A percentile compares a stretch with the other conserved stretches of the same genome.
Conservation (phyloP, 2,797 vertebrate genomes). For the Lagorchestes hirsutus region DNA sequence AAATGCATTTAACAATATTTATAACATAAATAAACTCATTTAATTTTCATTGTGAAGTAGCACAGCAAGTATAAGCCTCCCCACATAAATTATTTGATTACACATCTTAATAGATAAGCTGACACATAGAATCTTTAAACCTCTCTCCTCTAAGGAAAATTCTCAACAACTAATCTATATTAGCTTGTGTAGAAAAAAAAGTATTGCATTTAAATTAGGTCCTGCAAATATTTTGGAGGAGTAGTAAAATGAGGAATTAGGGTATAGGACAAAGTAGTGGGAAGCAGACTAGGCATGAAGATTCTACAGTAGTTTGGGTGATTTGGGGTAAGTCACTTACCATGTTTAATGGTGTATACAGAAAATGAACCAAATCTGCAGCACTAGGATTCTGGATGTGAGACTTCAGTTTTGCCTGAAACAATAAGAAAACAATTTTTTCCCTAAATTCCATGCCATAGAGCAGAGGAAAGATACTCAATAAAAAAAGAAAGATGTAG, state of each 20-base stretch:
- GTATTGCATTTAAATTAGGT: background rate
- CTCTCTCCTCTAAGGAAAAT: background rate
- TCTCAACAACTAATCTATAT: background rate
- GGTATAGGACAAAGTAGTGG: background rate
- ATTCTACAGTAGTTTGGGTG: background rate
- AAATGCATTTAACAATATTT: background rate
- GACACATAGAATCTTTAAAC: background rate
- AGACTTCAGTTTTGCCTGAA: conserved; percentile 93
- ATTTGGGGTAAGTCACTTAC: conserved; percentile 82
- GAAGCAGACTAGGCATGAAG: background rate
- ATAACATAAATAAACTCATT: background rate
- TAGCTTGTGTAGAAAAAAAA: background rate
- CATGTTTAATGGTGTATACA: conserved; percentile 95
- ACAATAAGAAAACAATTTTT: conserved; percentile 42
- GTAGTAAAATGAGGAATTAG: background rate
- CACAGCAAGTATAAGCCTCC: background rate
- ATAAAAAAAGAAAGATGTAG: background rate
- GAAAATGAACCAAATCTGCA: conserved; percentile 95
- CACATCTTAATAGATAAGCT: background rate
- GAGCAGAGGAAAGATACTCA: background rate
- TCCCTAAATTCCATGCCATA: background rate
- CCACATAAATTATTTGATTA: background rate
- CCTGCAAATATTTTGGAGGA: background rate
- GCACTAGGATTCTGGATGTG: conserved; percentile 98
- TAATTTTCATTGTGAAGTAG: background rate